These are phyloP conservation scores for Pemphigus obesinymphae DNA, from an alignment of 1,140 invertebrate genomes.

Conservation along the genomic window DNA sequence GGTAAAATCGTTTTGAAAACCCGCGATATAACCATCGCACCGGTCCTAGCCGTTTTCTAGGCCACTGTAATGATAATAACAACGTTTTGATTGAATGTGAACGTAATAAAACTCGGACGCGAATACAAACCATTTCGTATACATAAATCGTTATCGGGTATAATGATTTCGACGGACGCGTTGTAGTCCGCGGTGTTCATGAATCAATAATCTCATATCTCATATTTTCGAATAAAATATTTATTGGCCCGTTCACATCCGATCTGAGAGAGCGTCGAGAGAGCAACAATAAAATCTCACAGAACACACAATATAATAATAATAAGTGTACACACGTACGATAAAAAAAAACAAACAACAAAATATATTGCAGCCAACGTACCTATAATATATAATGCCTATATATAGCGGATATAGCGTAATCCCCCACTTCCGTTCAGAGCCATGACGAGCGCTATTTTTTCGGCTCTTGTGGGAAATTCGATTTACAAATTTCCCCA, in stretches of 20 bases:
- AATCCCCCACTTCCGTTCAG: not conserved
- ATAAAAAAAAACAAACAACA: not conserved
- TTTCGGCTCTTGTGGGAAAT: not conserved
- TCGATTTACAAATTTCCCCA: slow-evolving; percentile 19
- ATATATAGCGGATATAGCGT: not conserved
- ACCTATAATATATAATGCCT: too few species aligned
- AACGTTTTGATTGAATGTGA: not conserved
- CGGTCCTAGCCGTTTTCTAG: not conserved
- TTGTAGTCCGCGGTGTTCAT: not conserved
- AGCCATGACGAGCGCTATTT: not conserved
- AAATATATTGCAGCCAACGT: not conserved
- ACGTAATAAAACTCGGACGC: not conserved
- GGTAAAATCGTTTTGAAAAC: not conserved
- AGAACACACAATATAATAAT: not conserved
- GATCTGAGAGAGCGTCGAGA: not conserved
- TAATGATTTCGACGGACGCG: not conserved
- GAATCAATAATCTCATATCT: too few species aligned
- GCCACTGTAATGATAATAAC: not conserved
- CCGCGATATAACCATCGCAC: not conserved
- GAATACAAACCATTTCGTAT: not conserved
- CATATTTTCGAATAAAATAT: too few species aligned
- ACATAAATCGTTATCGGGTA: not conserved
- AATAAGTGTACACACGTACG: not conserved
- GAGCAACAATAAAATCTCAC: not conserved
- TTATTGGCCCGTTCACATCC: not conserved